Percentiles rank a stretch among this genome's conserved stretches.
Conservation (phyloP, 2,888 invertebrate species). For the Ormyrus rosae region DNA sequence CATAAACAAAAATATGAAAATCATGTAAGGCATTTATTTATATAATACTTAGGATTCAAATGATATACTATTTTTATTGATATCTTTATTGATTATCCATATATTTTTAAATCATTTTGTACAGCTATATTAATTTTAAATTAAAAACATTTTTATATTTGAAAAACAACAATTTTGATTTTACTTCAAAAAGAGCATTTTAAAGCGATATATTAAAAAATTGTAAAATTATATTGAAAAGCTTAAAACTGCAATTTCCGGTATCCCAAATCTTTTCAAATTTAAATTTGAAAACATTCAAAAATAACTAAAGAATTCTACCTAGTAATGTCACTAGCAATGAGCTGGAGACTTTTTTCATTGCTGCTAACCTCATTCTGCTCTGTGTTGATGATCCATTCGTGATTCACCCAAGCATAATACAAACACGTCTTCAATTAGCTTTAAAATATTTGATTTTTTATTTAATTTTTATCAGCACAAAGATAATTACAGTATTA, state of each 20-base stretch:
- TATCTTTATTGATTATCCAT: no score
- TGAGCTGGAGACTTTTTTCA: conserved; percentile 2
- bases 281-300: background rate
- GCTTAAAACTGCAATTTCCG: background rate
- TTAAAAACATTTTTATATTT: background rate
- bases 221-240: background rate
- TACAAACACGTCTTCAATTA: background rate
- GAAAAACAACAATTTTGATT: background rate
- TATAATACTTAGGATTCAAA: no score
- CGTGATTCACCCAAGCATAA: conserved; percentile 28
- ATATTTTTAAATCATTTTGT: no score
- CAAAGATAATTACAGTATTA: background rate
- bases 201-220: background rate
- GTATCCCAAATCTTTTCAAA: background rate
- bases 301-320: no score
- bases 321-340: no score
- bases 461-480: background rate
- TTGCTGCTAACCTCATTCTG: conserved; percentile 10
- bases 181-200: background rate
- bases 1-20: no score
- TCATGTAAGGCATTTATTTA: no score
- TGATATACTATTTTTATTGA: no score
- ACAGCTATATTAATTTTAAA: no score
- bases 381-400: background rate
- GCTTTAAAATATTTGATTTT: background rate